Evolutionary conservation across 2,888 invertebrate genomes (phyloP).

Genomic region (Biston betularia): DNA sequence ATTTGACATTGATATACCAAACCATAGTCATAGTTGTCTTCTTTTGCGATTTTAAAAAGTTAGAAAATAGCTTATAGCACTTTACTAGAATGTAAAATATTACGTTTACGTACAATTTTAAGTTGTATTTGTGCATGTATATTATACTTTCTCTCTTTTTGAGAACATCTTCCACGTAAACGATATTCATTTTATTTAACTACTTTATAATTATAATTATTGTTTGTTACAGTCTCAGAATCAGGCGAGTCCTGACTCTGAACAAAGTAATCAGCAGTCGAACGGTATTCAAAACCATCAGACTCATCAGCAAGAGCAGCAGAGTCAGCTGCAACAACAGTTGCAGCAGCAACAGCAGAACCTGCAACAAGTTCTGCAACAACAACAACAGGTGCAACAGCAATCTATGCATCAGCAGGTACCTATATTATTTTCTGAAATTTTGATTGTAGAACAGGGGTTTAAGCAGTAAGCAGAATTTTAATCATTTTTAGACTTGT

Average conservation of each 20-base stretch:
- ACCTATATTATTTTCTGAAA: constrained; percentile 49
- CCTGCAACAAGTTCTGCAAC: constrained; percentile 65
- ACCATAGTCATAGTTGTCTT: too few relatives aligned
- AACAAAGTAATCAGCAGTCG: constrained; percentile 78
- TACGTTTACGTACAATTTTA: too few relatives aligned
- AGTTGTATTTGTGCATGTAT: too few relatives aligned
- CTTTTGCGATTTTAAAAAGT: too few relatives aligned
- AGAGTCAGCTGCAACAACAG: constrained; percentile 78
- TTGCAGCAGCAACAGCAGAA: constrained; percentile 60
- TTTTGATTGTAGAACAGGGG: not conserved
- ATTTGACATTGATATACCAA: too few relatives aligned
- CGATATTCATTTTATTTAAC: too few relatives aligned
- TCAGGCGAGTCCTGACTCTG: constrained; percentile 77
- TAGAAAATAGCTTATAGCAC: too few relatives aligned
- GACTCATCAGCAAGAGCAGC: constrained; percentile 74
- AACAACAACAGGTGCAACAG: constrained; percentile 65
- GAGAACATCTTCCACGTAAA: too few relatives aligned
- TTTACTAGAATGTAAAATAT: too few relatives aligned
- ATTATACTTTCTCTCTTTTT: too few relatives aligned
- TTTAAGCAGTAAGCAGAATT: too few relatives aligned
- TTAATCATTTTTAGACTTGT: too few relatives aligned
- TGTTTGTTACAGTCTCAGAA: constrained; percentile 81
- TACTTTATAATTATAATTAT: not conserved
- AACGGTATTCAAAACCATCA: constrained; percentile 80
- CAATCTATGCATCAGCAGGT: constrained; percentile 54